phyloP scores from a whole-genome alignment of 2,113 vertebrate species.

The Epinephelus lanceolatus region DNA sequence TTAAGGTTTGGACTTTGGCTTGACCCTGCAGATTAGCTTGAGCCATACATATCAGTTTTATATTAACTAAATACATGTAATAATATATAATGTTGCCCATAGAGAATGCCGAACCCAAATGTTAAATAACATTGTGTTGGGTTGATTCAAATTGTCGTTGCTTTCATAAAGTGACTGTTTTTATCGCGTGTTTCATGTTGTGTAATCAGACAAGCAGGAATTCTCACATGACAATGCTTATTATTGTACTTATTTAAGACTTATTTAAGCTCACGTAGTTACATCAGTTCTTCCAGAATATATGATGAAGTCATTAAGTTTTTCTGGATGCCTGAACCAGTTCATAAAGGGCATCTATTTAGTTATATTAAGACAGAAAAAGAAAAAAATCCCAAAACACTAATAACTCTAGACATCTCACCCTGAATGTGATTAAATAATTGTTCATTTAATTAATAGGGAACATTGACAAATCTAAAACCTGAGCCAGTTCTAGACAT shows the following conservation, averaged over 20 bases:
- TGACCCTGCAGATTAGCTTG: not conserved
- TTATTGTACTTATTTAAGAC: not conserved
- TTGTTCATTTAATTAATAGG: not conserved
- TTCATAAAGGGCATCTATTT: not conserved
- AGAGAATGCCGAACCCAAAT: not conserved
- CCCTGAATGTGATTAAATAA: not conserved
- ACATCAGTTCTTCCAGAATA: not conserved
- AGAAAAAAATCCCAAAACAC: not conserved
- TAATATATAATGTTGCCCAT: not conserved
- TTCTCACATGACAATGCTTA: conserved; percentile 5
- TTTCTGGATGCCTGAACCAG: not conserved
- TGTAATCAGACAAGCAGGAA: not conserved
- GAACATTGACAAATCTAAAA: not conserved
- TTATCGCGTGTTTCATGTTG: not conserved
- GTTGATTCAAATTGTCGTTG: not conserved
- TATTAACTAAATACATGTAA: not conserved
- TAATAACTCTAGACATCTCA: not conserved
- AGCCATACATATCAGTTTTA: not conserved
- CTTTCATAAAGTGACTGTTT: conserved; percentile 15
- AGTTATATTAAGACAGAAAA: not conserved
- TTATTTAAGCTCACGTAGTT: accelerated
- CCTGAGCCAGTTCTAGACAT: not conserved
- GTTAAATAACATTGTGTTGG: not conserved
- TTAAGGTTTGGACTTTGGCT: not conserved
- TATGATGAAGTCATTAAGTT: not conserved